Conservation (phyloP, 37 sponge, comb jelly and placozoan species). For the Axinella damicornis region DNA sequence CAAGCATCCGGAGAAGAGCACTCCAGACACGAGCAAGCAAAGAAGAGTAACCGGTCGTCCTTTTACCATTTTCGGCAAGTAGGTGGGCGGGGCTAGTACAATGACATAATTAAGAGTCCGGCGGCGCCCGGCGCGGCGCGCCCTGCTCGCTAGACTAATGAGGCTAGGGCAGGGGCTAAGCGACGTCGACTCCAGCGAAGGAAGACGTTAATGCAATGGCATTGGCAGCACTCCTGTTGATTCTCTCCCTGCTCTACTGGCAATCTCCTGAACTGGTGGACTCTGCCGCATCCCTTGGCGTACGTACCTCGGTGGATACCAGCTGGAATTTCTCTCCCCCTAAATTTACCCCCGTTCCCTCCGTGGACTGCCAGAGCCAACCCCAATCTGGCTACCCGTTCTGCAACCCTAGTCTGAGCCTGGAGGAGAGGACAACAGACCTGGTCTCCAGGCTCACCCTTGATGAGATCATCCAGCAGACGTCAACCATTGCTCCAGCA, state of each 20-base stretch:
- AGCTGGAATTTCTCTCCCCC: too few relatives aligned
- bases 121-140: background rate
- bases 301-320: too few relatives aligned
- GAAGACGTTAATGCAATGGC: too few relatives aligned
- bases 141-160: too few relatives aligned
- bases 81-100: conserved; percentile 12
- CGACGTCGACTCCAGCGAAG: too few relatives aligned
- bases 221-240: background rate
- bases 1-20: background rate
- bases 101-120: background rate
- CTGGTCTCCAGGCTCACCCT: conserved; percentile 58
- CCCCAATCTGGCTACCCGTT: conserved; percentile 70
- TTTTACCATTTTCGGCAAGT: background rate
- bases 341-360: conserved; percentile 42
- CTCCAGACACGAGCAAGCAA: background rate
- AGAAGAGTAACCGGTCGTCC: background rate
- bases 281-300: too few relatives aligned
- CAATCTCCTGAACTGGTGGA: background rate
- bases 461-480: conserved; percentile 68
- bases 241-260: background rate
- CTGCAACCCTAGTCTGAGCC: conserved; percentile 44
- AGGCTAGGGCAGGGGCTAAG: too few relatives aligned
- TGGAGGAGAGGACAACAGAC: conserved; percentile 65
- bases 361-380: conserved; percentile 67
- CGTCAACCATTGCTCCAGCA: conserved; percentile 80